Base-by-base conservation (phyloP, 2,113 vertebrate species). In the Atractosteus spatula region DNA sequence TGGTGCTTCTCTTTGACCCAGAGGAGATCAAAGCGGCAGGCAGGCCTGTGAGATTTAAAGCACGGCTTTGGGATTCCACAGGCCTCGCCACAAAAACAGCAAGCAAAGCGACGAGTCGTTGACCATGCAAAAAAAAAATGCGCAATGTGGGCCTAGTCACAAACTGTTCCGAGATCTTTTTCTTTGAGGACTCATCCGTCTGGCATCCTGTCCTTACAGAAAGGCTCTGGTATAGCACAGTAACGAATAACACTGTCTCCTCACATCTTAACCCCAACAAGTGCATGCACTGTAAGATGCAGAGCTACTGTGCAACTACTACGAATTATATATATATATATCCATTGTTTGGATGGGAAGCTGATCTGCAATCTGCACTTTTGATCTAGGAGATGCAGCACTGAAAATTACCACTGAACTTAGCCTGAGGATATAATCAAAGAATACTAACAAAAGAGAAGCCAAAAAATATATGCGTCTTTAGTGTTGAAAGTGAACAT, bases 221-320 rank as follows among this genome's bases (percentile, higher is more conserved):
- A 68, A 68, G 66, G 55, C 44, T 47, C 42, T 42, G 42, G 68
- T 11, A 69, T 3, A 5, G 13, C 68, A 55, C 55, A 17, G 57
- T 47, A 56, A 11, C 47, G 42, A 62, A 62, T 4, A 29, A 55
- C 16, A 41, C 57, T 43, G 41, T n/a, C 11, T 70, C 41, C 65
- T 17, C 14, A 16, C 13, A 68, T 66, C 71, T 45, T 55, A 77
- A 86, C 84, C 81, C 80, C 78, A 79, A 82, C 71, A 73, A 69
- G 75, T 29, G 75, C 85, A 83, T 85, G 82, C 83, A 62, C 74
- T 78, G 17, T 29, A 64, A 41, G 41, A 17, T 41, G 8, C 5
- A 64, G 14, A 41, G 17, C 17, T 64, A 41, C 56, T n/a, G 3
- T 29, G 29, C 29, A 29, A 29, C 29, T 29, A 29, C 1, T 29